Evolutionary conservation across 2,797 vertebrate genomes (phyloP).

Genomic region (Rhinichthys osculus): DNA sequence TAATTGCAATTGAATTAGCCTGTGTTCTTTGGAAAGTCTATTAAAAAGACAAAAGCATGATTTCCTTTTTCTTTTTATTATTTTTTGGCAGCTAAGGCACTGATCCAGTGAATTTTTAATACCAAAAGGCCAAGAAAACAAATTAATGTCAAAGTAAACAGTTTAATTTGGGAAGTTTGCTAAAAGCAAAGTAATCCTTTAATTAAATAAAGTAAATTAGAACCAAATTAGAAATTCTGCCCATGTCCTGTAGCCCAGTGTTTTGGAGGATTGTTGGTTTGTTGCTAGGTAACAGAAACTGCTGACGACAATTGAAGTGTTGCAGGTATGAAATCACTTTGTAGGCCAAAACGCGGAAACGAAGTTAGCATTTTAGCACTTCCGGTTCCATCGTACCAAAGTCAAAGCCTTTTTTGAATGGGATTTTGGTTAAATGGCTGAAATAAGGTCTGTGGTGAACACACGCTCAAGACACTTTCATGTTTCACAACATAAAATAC

Average conservation of each 20-base stretch:
- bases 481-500: too few species aligned
- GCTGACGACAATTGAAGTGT: background rate
- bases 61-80: background rate
- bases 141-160: conserved; percentile 66
- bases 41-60: background rate
- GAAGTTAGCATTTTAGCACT: too few species aligned
- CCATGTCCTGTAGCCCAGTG: background rate
- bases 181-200: conserved; percentile 62
- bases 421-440: too few species aligned
- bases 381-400: too few species aligned
- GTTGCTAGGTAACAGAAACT: conserved; percentile 12
- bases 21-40: conserved; percentile 19
- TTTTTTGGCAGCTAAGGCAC: conserved; percentile 65
- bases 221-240: conserved; percentile 7
- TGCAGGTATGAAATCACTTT: too few species aligned
- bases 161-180: conserved; percentile 51
- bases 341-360: too few species aligned
- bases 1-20: conserved; percentile 24
- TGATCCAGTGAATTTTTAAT: conserved; percentile 63
- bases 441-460: too few species aligned
- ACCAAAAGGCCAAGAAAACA: conserved; percentile 63
- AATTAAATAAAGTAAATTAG: conserved; percentile 66
- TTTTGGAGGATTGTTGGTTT: background rate
- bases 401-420: too few species aligned
- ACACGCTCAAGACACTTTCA: too few species aligned